Conservation (phyloP, 2,888 invertebrate species). For the Cerceris ruficornis region DNA sequence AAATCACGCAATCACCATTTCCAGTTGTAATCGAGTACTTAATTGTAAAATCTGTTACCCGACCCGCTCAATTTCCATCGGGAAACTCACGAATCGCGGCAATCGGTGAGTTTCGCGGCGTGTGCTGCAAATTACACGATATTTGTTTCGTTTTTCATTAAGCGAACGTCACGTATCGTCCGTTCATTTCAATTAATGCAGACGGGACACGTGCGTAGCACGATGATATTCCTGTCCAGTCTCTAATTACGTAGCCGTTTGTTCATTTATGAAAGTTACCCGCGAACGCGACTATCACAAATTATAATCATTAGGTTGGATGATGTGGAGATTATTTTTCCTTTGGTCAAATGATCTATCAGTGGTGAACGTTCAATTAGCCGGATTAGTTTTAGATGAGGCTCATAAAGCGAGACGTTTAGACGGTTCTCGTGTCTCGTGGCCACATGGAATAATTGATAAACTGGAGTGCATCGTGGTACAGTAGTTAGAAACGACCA, state of each 20-base stretch:
- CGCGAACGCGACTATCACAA: no score
- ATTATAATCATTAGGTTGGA: no score
- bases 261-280: background rate
- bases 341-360: no score
- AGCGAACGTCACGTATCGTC: background rate
- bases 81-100: no score
- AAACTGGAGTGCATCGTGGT: background rate
- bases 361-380: no score
- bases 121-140: background rate
- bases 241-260: background rate
- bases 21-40: no score
- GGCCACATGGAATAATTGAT: constrained; percentile 4
- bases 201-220: background rate
- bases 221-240: background rate
- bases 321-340: background rate
- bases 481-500: constrained; percentile 1
- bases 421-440: background rate
- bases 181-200: constrained; percentile 15
- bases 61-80: no score
- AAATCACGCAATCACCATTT: no score
- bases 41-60: no score
- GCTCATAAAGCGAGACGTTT: no score
- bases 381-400: no score
- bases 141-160: constrained; percentile 6
- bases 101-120: no score